phyloP scores from a whole-genome alignment of 2,797 vertebrate genomes.

The Lerista edwardsae region DNA sequence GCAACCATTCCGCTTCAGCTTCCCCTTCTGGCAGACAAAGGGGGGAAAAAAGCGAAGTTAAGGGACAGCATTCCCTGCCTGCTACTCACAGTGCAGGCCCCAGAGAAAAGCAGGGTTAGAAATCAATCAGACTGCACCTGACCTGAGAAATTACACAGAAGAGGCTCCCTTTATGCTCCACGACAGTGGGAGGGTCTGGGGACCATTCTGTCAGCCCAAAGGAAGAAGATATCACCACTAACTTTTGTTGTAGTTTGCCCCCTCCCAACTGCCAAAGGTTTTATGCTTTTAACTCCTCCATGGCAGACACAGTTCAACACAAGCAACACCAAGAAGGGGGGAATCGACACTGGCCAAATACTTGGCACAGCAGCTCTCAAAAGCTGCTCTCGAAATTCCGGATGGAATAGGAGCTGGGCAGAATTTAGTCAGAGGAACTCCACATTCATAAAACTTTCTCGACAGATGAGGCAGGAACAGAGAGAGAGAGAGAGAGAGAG shows the following conservation, averaged over 20 bases:
- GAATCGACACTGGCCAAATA: no score
- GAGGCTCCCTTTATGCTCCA: not conserved
- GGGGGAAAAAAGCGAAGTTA: fast-evolving
- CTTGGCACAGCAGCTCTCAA: not conserved
- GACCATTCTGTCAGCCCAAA: not conserved
- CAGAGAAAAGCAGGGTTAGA: fast-evolving
- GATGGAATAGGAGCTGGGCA: not conserved
- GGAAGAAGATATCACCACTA: not conserved
- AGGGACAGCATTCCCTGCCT: not conserved
- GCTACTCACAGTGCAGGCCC: not conserved
- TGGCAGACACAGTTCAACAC: not conserved
- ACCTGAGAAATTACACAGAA: not conserved
- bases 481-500: not conserved
- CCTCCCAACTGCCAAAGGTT: no score
- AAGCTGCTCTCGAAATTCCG: not conserved
- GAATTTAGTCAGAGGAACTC: not conserved
- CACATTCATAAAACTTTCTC: not conserved
- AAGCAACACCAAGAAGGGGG: not conserved
- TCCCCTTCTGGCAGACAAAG: constrained; percentile 74
- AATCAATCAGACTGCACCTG: not conserved
- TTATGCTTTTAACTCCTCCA: not conserved
- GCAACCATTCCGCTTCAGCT: constrained; percentile 88
- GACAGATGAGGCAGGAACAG: not conserved
- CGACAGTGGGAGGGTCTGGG: not conserved
- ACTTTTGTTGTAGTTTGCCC: not conserved